Base-by-base conservation (phyloP, 2,797 vertebrate genomes). In the Premnoplex brunnescens region DNA sequence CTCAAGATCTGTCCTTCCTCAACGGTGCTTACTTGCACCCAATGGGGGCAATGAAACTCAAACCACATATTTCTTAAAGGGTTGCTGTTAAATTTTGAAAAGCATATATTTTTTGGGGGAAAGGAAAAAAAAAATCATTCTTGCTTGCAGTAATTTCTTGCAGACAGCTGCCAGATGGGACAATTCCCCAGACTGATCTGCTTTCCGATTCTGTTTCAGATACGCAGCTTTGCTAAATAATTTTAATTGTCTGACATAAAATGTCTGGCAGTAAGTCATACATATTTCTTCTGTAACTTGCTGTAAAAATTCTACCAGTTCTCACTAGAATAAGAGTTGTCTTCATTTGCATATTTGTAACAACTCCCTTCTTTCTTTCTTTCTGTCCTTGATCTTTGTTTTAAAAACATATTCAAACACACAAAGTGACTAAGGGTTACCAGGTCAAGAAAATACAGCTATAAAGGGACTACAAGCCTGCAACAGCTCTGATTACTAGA, bases 101-200 rank as follows among this genome's bases (percentile, higher is more conserved):
- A 92, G 34, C 48, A 86, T 52, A 7, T 71, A 89, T 72, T 89
- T 96, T 87, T 83, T 30, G 39, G 21, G 34, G 59, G 28, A 84
- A 85, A 87, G 15, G 52, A 74, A 56, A 88, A 85, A 77, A 68
- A 86, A 93, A 59, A 91, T 75, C 39, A 20, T 62, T 83, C 85
- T 81, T 80, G 62, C 75, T 93, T 64, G 54, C 71, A 95, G 62
- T 88, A 86, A 94, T 90, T 88, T 92, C 82, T 71, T 93, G 83
- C 52, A 95, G 93, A 85, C 68, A 96, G 79, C 55, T 93, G 91
- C 91, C 95, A 95, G 91, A 94, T 93, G 77, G 92, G 88, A 92
- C 92, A 88, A 95, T 88, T 96, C 89, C 89, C 94, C 58, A 96
- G 95, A 94, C 91, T 80, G 85, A 90, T 96, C 52, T 93, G 85